Base-by-base conservation (phyloP, 2,113 vertebrate species). In the Anguilla japonica region DNA sequence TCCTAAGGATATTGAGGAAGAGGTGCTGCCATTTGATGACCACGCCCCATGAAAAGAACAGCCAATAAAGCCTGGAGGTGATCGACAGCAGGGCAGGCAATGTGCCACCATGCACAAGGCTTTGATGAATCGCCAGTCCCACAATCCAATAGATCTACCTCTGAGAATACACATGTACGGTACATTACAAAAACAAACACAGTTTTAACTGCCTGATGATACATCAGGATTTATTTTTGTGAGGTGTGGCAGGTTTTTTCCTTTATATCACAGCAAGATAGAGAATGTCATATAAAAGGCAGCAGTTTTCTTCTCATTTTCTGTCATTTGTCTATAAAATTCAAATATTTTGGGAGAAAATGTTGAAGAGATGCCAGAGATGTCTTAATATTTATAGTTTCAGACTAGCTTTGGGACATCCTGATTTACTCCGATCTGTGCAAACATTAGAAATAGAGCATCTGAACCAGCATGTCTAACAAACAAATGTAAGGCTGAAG, bases 1-100 rank as follows among this genome's bases (percentile, higher is more conserved):
- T 67, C 85, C 85, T 79, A 39, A 26, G 57, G 83, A 83, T 67
- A 81, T 43, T 82, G 39, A 81, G 85, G 84, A n/a, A 85, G 84
- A 11, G 53, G 34, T 71, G 18, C n/a, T 41, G 56, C n/a, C 60
- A 50, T 85, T 56, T 85, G 18, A 41, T 80, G 56, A 60, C 75
- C 78, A 80, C 71, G 46, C 16, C 43, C 34, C 71, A 78, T 85
- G 50, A 16, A 81, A 79, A 50, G 78, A 20, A 81, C 5, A 46
- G 39, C 39, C 84, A 75, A 34, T 75, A 26, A 75, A 75, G 71
- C 71, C 9, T 13, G 41, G 43, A 60, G 53, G 5, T 80, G 71
- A 80, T 81, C 79, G 29, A 81, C 79, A 85, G 75, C 56, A 81
- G 78, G 84, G 80, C 75, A 85, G 53, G 80, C 53, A 57, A 85